Evolutionary conservation across 2,113 vertebrate species (phyloP).

Genomic region (Ictalurus furcatus): DNA sequence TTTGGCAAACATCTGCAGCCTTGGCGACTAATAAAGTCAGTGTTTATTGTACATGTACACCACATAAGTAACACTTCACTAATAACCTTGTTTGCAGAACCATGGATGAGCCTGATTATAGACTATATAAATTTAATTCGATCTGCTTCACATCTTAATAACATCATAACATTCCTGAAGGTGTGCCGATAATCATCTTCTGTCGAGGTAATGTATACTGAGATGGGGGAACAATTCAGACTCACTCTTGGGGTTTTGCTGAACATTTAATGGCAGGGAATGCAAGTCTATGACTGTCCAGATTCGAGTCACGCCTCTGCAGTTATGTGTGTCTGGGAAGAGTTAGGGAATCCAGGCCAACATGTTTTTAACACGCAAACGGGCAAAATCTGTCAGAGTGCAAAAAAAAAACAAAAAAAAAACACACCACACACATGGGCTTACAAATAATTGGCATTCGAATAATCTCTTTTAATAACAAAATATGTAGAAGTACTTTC

Average conservation of each 20-base stretch:
- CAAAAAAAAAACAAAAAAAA: not conserved
- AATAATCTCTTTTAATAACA: not conserved
- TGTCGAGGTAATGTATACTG: slow-evolving; percentile 9
- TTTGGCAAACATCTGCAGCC: slow-evolving; percentile 39
- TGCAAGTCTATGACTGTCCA: not conserved
- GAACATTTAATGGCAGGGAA: slow-evolving; percentile 13
- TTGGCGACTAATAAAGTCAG: slow-evolving; percentile 69
- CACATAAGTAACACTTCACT: slow-evolving; percentile 60
- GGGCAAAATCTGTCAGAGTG: not conserved
- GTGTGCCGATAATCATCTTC: slow-evolving; percentile 9
- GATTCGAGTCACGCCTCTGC: not conserved
- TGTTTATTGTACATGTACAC: slow-evolving; percentile 62
- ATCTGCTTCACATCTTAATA: slow-evolving; percentile 22
- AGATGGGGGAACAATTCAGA: slow-evolving; percentile 6
- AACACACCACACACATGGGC: not conserved
- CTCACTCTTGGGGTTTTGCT: slow-evolving; percentile 8
- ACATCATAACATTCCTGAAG: slow-evolving; percentile 31
- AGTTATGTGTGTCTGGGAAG: slow-evolving; percentile 11
- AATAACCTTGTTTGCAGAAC: slow-evolving; percentile 55
- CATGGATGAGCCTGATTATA: slow-evolving; percentile 50
- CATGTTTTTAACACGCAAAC: slow-evolving; percentile 17
- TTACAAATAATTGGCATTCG: not conserved
- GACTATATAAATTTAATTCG: slow-evolving; percentile 30
- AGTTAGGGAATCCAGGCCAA: not conserved
- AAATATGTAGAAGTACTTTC: not conserved